A percentile compares a stretch with the other conserved stretches of the same genome.
phyloP scores from a whole-genome alignment of 2,797 vertebrate species.

The Platalea minor region DNA sequence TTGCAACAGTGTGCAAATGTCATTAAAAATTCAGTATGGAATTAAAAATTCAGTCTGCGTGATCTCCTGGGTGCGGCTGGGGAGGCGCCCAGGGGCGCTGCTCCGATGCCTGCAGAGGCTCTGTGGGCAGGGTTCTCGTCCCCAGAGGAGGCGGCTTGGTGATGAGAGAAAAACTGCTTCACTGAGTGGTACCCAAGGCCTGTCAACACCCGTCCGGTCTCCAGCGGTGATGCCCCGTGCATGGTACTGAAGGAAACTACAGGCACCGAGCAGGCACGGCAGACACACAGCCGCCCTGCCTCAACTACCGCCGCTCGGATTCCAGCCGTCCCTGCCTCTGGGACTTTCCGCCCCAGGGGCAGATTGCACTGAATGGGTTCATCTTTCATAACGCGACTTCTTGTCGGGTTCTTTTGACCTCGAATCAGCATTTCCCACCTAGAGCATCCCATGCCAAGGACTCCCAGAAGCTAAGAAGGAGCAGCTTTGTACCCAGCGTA shows the following conservation, averaged over 20 bases:
- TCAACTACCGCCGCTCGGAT: fast-evolving
- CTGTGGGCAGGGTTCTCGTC: neutral
- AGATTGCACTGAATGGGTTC: fast-evolving
- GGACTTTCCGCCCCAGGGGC: no score
- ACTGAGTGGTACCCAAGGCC: neutral
- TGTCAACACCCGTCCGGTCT: fast-evolving
- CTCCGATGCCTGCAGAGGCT: neutral
- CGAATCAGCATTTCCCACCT: neutral
- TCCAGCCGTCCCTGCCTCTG: fast-evolving
- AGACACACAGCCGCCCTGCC: fast-evolving
- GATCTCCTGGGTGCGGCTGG: neutral
- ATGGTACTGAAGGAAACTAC: fast-evolving
- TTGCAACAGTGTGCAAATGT: neutral
- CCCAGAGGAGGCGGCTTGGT: fast-evolving
- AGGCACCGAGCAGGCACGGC: neutral
- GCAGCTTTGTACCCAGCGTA: no score
- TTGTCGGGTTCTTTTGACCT: neutral
- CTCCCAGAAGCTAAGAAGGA: neutral
- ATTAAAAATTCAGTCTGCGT: neutral
- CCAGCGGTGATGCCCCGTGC: fast-evolving
- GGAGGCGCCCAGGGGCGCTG: neutral
- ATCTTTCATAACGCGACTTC: neutral
- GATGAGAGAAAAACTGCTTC: fast-evolving
- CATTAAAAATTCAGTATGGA: neutral
- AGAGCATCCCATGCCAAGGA: neutral